Base-by-base conservation (phyloP, 64 coral and sea anemone genomes). In the Catalaphyllia jardinei region DNA sequence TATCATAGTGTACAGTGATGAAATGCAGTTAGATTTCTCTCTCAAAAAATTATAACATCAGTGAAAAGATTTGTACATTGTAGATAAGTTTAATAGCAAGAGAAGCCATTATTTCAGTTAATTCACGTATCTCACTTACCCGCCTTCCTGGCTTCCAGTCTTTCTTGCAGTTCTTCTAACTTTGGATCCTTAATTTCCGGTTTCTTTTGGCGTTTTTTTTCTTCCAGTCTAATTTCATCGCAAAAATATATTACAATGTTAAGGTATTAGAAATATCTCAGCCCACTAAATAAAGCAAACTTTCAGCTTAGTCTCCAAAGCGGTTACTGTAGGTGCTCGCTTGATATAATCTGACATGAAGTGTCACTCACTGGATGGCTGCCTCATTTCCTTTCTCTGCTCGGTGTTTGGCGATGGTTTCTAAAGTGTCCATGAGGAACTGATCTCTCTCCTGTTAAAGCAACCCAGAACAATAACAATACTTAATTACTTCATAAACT, bases 361-460 rank as follows among this genome's bases (percentile, higher is more conserved):
- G 29, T 24, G 17, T 49, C 27, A 80, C 86, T 82, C 38, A 98
- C 96, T 91, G 89, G 39, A 95, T 19, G 14, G 91, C 94, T 52
- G 96, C 90, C 62, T 90, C 62, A 31, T 62, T 90, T 38, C 93
- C 93, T 67, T 95, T 90, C 71, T 93, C 90, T 38, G 90, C 93
- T 75, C 96, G 90, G 75, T 94, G 91, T 83, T 93, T 95, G 25
- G 96, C 94, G 25, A 98, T 98, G 0, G 87, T 95, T 59, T 95
- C 96, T 14, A 98, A 77, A 14, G 93, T 98, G 79, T 98, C 94
- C 96, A 95, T 98, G 61, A 98, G 73, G 28, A 88, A 76, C 19
- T 98, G 93, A 62, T 98, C 96, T 85, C 91, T 98, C 71, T 98
- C 91, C 96, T 98, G 18, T 22, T 67, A 71, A 64, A 22, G 24